Conservation (phyloP, 2,888 invertebrate species). For the Sinotaia quadrata region DNA sequence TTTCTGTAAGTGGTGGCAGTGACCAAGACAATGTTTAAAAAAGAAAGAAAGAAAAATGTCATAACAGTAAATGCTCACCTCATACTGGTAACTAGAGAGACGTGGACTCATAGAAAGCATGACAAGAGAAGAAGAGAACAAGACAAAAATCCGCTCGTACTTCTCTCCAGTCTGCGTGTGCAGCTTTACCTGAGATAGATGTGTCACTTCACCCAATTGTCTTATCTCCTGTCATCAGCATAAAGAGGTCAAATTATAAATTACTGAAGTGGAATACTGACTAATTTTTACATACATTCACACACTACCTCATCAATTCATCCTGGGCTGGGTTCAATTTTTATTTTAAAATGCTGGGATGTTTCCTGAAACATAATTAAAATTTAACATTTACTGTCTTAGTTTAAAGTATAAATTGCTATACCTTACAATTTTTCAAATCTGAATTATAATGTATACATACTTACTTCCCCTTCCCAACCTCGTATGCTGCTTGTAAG, state of each 20-base stretch:
- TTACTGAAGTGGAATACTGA: too few species aligned
- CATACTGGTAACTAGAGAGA: conserved; percentile 95
- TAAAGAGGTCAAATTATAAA: background rate
- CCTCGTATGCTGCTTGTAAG: conserved; percentile 93
- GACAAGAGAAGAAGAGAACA: conserved; percentile 90
- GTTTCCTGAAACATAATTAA: background rate
- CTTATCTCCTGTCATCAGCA: conserved; percentile 75
- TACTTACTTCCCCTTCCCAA: conserved; percentile 88
- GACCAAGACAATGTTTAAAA: too few species aligned
- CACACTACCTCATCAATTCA: too few species aligned
- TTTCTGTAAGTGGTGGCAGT: too few species aligned
- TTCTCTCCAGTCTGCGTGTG: conserved; percentile 80
- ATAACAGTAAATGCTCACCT: conserved; percentile 82
- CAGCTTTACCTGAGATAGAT: conserved; percentile 93
- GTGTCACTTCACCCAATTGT: conserved; percentile 88
- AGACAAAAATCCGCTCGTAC: conserved; percentile 88
- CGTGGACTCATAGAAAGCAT: conserved; percentile 92
- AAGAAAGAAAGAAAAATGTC: too few species aligned
- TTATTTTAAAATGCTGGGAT: background rate
- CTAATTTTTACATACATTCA: too few species aligned
- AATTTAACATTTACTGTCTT: background rate
- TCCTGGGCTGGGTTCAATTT: too few species aligned
- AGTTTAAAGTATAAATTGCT: background rate
- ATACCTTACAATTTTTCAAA: background rate
- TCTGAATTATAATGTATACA: too few species aligned